Conservation (phyloP, 2,113 vertebrate species). For the Rhinoderma darwinii region DNA sequence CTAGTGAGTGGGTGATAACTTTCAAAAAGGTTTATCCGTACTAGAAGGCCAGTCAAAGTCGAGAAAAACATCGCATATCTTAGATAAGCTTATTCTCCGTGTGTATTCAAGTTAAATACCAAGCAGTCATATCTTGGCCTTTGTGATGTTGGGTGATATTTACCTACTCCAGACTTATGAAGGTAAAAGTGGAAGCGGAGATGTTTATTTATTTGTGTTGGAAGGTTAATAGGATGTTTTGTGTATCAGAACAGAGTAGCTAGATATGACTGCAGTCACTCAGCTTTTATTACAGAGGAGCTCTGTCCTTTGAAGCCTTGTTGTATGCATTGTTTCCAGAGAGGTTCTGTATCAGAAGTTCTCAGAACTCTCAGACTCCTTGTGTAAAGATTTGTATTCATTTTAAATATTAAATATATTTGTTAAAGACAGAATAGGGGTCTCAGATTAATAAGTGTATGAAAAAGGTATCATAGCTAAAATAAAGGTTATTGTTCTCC, state of each 20-base stretch:
- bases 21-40: neutral
- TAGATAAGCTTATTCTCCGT: neutral
- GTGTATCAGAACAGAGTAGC: constrained; percentile 16
- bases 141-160: constrained; percentile 42
- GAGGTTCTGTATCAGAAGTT: neutral
- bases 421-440: neutral
- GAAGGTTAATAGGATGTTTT: constrained; percentile 46
- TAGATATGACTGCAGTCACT: constrained; percentile 12
- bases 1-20: neutral
- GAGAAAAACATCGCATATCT: neutral
- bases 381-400: neutral
- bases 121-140: constrained; percentile 42
- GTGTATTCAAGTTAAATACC: constrained; percentile 48
- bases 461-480: neutral
- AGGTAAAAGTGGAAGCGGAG: neutral
- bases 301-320: neutral
- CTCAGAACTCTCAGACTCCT: neutral
- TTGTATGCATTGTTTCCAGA: neutral
- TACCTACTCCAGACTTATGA: constrained; percentile 32
- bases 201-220: constrained; percentile 47
- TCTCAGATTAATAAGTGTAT: neutral
- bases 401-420: neutral
- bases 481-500: neutral
- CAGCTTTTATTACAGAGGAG: neutral
- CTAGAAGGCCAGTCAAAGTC: neutral